Percentiles rank a stretch among this genome's conserved stretches.
phyloP scores from a whole-genome alignment of 2,888 invertebrate species.

The Mantis religiosa region DNA sequence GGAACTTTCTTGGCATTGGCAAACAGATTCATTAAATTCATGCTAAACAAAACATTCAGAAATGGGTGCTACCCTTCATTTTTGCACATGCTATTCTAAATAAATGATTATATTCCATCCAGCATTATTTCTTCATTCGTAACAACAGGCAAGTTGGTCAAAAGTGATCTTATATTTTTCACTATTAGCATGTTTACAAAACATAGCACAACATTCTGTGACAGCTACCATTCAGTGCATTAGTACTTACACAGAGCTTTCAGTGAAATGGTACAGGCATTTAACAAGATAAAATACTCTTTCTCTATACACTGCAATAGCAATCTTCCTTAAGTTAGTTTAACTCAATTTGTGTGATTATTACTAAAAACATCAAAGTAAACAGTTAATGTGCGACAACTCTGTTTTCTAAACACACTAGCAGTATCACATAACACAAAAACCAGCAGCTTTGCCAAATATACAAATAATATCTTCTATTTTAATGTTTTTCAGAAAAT shows the following conservation, averaged over 20 bases:
- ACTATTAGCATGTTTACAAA: neutral
- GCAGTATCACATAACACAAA: neutral
- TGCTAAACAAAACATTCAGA: neutral
- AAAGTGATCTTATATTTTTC: neutral
- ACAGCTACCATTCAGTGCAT: neutral
- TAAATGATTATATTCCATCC: neutral
- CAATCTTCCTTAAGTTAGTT: neutral
- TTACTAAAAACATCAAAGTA: neutral
- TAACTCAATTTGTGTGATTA: neutral
- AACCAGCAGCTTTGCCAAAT: neutral
- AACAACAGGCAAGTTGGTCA: neutral
- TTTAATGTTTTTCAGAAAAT: neutral
- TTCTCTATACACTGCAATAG: neutral
- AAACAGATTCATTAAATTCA: neutral
- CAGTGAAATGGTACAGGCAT: neutral
- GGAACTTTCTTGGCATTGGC: no score
- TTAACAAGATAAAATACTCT: neutral
- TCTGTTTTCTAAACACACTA: neutral
- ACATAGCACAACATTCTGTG: neutral
- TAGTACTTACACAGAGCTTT: neutral
- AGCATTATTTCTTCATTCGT: neutral
- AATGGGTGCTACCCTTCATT: neutral
- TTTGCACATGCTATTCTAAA: neutral
- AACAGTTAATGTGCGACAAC: neutral
- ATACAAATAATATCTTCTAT: neutral